Evolutionary conservation across 2,113 vertebrate species (phyloP), one percentile per base, ranked within the genome.

Genomic region (Brienomyrus longianalis): DNA sequence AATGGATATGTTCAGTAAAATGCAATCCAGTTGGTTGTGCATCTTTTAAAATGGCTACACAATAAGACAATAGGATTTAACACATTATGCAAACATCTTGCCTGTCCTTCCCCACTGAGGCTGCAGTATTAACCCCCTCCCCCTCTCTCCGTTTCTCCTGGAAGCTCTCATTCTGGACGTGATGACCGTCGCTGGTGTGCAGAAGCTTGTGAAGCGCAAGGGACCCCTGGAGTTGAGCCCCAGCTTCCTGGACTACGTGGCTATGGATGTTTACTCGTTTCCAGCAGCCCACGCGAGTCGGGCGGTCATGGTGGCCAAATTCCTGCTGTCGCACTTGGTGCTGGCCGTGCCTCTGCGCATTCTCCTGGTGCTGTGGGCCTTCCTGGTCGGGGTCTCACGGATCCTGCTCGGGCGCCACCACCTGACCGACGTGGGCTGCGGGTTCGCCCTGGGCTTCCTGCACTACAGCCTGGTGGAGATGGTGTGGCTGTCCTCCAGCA

Each of bases 321-420:
- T 98, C 95, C 97, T 99, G 91, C 95, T 98, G 90, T 97, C 94
- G 89, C 98, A 99, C 95, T 95, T 99, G 94, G 98, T 99, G 45
- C 94, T 99, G 90, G 98, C 98, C 0, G 97, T 99, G 89, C 98
- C 98, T 0, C 94, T 99, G 19, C 96, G 98, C 1, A 94, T 98
- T 90, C 95, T 99, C 91, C 95, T 99, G 90, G 96, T 98, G 85
- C 94, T 99, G 86, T 99, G 98, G 98, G 97, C 97, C n/a, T 88
- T 97, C 74, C 96, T 97, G 0, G 97, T 97, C 90, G 97, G 97
- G 51, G 88, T 97, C 1, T 99, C 98, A 0, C 96, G 97, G 0
- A 94, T 99, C 70, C 95, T 98, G 95, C 97, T 98, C 35, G 98
- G 98, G 2, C 96, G 97, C 35, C 97, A 99, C 88, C 97, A 99